These are phyloP conservation scores for Mohoua ochrocephala DNA, from an alignment of 2,113 vertebrate genomes.

Conservation along the genomic window DNA sequence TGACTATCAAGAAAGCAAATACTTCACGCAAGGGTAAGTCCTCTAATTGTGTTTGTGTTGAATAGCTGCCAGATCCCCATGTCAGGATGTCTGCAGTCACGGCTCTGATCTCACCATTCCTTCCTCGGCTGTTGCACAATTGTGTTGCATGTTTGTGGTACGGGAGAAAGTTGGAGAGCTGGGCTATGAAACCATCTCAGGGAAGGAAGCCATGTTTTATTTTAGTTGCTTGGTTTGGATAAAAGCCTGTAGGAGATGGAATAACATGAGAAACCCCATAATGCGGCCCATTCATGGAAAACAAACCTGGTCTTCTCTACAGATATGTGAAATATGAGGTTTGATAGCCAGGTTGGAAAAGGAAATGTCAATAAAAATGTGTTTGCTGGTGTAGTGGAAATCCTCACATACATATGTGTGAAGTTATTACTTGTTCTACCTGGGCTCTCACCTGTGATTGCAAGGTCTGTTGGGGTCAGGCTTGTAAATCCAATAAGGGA, in stretches of 20 bases:
- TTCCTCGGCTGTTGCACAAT: constrained; percentile 51
- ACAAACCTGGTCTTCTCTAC: background rate
- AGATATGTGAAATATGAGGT: constrained; percentile 29
- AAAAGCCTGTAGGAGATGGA: constrained; percentile 58
- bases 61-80: constrained; percentile 75
- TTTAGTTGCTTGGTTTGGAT: constrained; percentile 67
- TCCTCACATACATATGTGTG: background rate
- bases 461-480: background rate
- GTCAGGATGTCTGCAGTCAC: constrained; percentile 70
- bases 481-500: background rate
- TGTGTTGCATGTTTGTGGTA: constrained; percentile 62
- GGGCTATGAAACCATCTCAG: constrained; percentile 39
- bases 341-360: background rate
- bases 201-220: constrained; percentile 63
- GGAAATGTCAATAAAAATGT: background rate
- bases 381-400: background rate
- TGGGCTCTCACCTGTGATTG: background rate
- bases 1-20: constrained; percentile 74
- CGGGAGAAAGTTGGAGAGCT: constrained; percentile 45
- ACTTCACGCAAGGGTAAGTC: constrained; percentile 79
- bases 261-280: constrained; percentile 18
- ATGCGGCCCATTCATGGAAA: background rate
- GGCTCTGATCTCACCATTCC: constrained; percentile 62
- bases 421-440: background rate
- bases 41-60: constrained; percentile 78